Percentiles rank a stretch among this genome's conserved stretches.
Evolutionary conservation across 2,888 invertebrate genomes (phyloP).

Genomic region (Drosophila longiperda): DNA sequence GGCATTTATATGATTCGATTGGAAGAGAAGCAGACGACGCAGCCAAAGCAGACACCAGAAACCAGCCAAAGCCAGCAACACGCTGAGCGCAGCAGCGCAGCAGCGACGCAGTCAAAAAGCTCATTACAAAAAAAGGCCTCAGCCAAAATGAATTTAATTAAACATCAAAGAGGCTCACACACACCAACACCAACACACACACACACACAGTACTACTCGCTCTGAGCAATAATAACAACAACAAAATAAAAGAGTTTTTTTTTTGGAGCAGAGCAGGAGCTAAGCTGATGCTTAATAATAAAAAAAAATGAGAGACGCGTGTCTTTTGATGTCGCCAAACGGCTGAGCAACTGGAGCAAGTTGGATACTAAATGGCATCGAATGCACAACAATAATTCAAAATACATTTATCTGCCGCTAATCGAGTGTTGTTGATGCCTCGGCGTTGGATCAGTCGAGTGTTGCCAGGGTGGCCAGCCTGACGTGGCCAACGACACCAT

Average conservation of each 20-base stretch:
- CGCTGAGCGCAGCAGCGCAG: constrained; percentile 39
- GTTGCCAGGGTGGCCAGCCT: constrained; percentile 34
- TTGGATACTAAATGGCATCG: constrained; percentile 22
- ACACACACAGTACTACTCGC: constrained; percentile 1
- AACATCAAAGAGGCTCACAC: constrained; percentile 67
- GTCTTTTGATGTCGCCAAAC: constrained; percentile 60
- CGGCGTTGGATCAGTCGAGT: constrained; percentile 22
- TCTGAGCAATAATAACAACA: neutral
- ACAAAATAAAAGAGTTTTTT: constrained; percentile 33
- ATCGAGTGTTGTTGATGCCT: constrained; percentile 35
- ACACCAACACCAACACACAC: constrained; percentile 19
- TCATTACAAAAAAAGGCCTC: constrained; percentile 80
- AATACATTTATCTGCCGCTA: constrained; percentile 55
- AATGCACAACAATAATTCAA: constrained; percentile 33
- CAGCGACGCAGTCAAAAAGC: constrained; percentile 61
- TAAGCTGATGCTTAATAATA: constrained; percentile 2
- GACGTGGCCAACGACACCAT: constrained; percentile 56
- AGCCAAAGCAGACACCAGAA: constrained; percentile 24
- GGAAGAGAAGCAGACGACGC: constrained; percentile 22
- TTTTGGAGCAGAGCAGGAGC: constrained; percentile 31
- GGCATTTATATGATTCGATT: constrained; percentile 79
- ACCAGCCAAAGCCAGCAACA: constrained; percentile 40
- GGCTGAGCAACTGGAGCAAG: constrained; percentile 60
- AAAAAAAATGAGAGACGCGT: constrained; percentile 18
- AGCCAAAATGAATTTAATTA: constrained; percentile 79